phyloP scores from a whole-genome alignment of 2,797 vertebrate genomes.

The Austrolebias charrua region DNA sequence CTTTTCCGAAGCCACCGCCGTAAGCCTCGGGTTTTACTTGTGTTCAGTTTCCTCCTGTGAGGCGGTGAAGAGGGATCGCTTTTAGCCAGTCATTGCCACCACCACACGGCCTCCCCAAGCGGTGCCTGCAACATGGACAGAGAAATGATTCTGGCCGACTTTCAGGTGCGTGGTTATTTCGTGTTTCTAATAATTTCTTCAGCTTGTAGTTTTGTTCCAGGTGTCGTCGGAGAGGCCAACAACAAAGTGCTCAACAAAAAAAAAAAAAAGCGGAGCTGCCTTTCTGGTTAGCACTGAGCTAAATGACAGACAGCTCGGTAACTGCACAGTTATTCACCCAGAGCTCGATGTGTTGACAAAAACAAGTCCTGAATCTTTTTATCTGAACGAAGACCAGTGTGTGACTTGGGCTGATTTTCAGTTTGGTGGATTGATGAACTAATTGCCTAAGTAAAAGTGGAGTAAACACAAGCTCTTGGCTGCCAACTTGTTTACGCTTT shows the following conservation, averaged over 20 bases:
- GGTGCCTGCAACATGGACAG: slow-evolving; percentile 92
- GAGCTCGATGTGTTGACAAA: neutral
- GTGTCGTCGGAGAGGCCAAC: slow-evolving; percentile 6
- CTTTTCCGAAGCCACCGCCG: slow-evolving; percentile 27
- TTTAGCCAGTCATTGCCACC: slow-evolving; percentile 82
- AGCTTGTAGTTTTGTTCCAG: neutral
- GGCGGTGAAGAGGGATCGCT: slow-evolving; percentile 69
- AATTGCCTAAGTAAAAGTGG: neutral
- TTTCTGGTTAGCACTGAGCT: slow-evolving; percentile 59
- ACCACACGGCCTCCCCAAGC: slow-evolving; percentile 94
- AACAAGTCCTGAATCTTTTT: rapidly evolving
- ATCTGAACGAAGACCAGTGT: neutral
- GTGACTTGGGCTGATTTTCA: neutral
- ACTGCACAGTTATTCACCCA: slow-evolving; percentile 22
- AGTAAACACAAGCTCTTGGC: neutral
- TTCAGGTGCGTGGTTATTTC: slow-evolving; percentile 86
- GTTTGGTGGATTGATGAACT: neutral
- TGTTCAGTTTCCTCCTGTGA: slow-evolving; percentile 57
- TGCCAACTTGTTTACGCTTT: slow-evolving; percentile 53
- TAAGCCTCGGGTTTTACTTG: slow-evolving; percentile 39
- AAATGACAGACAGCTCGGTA: slow-evolving; percentile 63
- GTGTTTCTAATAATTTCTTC: neutral
- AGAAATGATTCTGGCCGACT: slow-evolving; percentile 99
- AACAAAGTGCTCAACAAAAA: slow-evolving; percentile 4
- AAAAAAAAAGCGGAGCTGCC: slow-evolving; percentile 15